phyloP scores from a whole-genome alignment of 2,888 invertebrate genomes.

The Aleiodes alternator region DNA sequence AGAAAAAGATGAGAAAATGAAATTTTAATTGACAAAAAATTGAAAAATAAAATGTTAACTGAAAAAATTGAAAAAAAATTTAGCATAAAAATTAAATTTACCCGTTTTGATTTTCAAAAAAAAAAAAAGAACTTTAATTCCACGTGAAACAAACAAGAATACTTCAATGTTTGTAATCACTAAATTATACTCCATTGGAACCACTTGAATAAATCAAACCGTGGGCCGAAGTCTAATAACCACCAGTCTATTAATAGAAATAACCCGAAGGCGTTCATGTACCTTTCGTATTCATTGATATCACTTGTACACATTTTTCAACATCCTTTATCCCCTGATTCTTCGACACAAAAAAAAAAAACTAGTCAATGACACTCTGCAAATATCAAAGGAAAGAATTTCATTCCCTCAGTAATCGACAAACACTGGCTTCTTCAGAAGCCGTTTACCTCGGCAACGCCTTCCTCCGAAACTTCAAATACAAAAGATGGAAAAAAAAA shows the following conservation, averaged over 20 bases:
- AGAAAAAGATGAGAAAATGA: too few species aligned
- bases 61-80: background rate
- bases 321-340: background rate
- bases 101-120: too few species aligned
- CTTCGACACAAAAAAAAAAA: too few species aligned
- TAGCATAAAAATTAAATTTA: background rate
- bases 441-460: constrained; percentile 27
- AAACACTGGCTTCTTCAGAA: constrained; percentile 26
- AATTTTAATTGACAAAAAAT: too few species aligned
- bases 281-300: constrained; percentile 28
- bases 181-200: background rate
- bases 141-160: too few species aligned
- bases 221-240: constrained; percentile 35
- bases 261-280: constrained; percentile 50
- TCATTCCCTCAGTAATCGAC: constrained; percentile 1
- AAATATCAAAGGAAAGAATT: background rate
- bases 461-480: constrained; percentile 12
- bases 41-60: background rate
- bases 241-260: constrained; percentile 56
- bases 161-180: too few species aligned
- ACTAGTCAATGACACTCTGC: constrained; percentile 13
- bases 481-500: background rate
- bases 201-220: constrained; percentile 1
- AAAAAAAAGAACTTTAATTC: too few species aligned
- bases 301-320: background rate